Evolutionary conservation across 2,888 invertebrate species (phyloP).

Genomic region (Lasioglossum calceatum): DNA sequence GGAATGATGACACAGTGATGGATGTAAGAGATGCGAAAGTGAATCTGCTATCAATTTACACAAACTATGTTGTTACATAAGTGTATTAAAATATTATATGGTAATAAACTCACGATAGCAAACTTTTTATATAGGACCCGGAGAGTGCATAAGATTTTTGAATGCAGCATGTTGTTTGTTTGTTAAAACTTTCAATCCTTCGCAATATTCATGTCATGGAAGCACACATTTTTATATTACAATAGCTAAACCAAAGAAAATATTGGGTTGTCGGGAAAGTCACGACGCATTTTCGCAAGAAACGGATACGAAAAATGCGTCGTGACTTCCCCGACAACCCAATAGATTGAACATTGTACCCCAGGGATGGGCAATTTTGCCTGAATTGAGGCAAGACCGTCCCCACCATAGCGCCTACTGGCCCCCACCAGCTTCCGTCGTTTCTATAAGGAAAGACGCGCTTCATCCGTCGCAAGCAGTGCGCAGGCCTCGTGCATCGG

Average conservation of each 20-base stretch:
- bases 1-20: background rate
- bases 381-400: too few relatives aligned
- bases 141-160: background rate
- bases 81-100: background rate
- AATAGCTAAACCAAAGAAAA: background rate
- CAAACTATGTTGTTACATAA: background rate
- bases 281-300: too few relatives aligned
- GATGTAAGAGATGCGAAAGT: background rate
- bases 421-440: too few relatives aligned
- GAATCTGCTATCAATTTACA: background rate
- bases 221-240: constrained; percentile 36
- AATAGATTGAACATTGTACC: constrained; percentile 8
- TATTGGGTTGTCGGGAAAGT: too few relatives aligned
- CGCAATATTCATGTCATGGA: background rate
- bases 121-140: background rate
- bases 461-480: too few relatives aligned
- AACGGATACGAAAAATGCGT: too few relatives aligned
- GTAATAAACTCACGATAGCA: background rate
- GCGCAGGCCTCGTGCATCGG: too few relatives aligned
- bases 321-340: too few relatives aligned
- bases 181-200: background rate
- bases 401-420: too few relatives aligned
- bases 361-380: too few relatives aligned
- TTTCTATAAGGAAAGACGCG: too few relatives aligned
- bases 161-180: background rate